These are phyloP conservation scores for Rhorus exstirpatorius DNA, from an alignment of 2,888 invertebrate genomes.

Conservation along the genomic window DNA sequence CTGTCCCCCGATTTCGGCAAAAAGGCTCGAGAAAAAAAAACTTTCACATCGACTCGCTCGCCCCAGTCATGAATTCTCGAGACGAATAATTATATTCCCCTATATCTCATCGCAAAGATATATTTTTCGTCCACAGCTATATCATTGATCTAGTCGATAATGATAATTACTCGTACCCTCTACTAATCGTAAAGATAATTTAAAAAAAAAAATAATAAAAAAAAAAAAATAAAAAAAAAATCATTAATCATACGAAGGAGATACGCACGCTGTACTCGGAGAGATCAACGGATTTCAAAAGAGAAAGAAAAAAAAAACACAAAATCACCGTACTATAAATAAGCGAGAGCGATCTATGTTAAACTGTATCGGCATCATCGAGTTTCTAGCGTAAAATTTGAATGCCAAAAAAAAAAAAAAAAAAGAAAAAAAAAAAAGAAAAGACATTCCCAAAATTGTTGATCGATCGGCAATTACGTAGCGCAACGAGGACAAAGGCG, in stretches of 20 bases:
- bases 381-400: slow-evolving; percentile 41
- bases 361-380: slow-evolving; percentile 22
- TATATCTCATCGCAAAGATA: slow-evolving; percentile 51
- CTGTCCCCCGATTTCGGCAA: too few relatives aligned
- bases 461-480: slow-evolving; percentile 68
- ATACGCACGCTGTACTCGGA: slow-evolving; percentile 69
- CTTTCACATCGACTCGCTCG: too few relatives aligned
- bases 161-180: slow-evolving; percentile 74
- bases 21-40: too few relatives aligned
- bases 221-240: slow-evolving; percentile 45
- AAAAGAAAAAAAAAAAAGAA: slow-evolving; percentile 37
- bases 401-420: slow-evolving; percentile 6
- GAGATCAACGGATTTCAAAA: slow-evolving; percentile 48
- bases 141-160: slow-evolving; percentile 81
- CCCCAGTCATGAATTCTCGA: too few relatives aligned
- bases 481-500: slow-evolving; percentile 24
- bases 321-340: background rate
- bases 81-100: slow-evolving; percentile 19
- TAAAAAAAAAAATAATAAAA: slow-evolving; percentile 7
- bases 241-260: slow-evolving; percentile 73
- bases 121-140: slow-evolving; percentile 70
- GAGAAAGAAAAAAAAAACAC: background rate
- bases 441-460: slow-evolving; percentile 80
- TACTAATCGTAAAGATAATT: slow-evolving; percentile 73
- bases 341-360: background rate